These are phyloP conservation scores for Phrynocephalus guinanensis DNA, from an alignment of 2,797 vertebrate species.

Conservation along the genomic window DNA sequence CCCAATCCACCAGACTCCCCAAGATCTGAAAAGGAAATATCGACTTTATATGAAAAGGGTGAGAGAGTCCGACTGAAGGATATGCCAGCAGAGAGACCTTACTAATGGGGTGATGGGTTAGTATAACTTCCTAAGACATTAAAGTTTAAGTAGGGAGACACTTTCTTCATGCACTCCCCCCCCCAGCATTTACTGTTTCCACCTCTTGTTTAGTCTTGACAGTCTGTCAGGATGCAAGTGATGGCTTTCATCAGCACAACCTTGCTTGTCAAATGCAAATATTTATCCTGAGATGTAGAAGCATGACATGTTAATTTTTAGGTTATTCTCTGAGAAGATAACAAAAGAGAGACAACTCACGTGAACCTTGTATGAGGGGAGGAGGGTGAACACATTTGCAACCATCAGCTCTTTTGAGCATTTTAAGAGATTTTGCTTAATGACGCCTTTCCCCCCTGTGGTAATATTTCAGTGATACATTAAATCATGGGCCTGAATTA, in stretches of 20 bases:
- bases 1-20: neutral
- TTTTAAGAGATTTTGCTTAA: neutral
- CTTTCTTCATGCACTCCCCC: neutral
- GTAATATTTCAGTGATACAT: constrained; percentile 8
- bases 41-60: neutral
- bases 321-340: constrained; percentile 29
- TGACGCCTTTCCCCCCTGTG: constrained; percentile 12
- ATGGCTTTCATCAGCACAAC: constrained; percentile 40
- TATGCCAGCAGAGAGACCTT: too few relatives aligned
- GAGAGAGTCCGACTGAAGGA: neutral
- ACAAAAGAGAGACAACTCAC: constrained; percentile 15
- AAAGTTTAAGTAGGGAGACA: constrained; percentile 1
- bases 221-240: constrained; percentile 15
- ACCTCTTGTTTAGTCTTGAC: constrained; percentile 12
- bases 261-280: constrained; percentile 24
- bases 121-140: neutral
- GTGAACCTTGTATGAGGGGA: constrained; percentile 15
- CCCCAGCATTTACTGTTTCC: constrained; percentile 5
- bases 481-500: neutral
- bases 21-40: neutral
- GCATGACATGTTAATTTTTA: constrained; percentile 24
- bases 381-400: constrained; percentile 31
- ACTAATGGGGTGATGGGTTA: neutral
- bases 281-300: constrained; percentile 11
- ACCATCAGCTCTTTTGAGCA: constrained; percentile 6